A percentile compares a stretch with the other conserved stretches of the same genome.
These are phyloP conservation scores for Ichneumoninae sp. DNA, from an alignment of 2,888 invertebrate species.

Conservation along the genomic window DNA sequence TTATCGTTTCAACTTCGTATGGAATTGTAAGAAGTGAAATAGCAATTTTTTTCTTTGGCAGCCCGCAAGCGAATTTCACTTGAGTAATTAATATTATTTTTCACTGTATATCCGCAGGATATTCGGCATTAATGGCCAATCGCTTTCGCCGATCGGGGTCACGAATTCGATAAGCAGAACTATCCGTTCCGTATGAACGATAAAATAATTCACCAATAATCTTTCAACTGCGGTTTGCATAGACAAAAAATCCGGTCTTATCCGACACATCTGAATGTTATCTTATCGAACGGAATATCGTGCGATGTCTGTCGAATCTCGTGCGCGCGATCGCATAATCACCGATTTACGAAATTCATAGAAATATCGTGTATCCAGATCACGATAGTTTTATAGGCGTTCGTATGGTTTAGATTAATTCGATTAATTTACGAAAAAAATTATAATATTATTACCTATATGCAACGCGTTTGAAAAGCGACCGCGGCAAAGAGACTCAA, in stretches of 20 bases:
- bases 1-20: too few relatives aligned
- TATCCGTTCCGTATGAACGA: neutral
- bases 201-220: slow-evolving; percentile 12
- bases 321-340: neutral
- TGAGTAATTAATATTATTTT: too few relatives aligned
- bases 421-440: too few relatives aligned
- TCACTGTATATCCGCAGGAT: neutral
- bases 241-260: neutral
- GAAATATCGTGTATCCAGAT: neutral
- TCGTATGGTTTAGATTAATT: too few relatives aligned
- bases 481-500: too few relatives aligned
- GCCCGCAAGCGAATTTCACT: neutral
- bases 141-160: slow-evolving; percentile 20
- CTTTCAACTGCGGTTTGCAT: neutral
- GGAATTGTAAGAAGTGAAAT: too few relatives aligned
- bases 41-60: too few relatives aligned
- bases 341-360: neutral
- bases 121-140: slow-evolving; percentile 25
- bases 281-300: slow-evolving; percentile 5
- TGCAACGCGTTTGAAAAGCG: too few relatives aligned
- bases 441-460: too few relatives aligned
- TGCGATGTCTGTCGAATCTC: neutral
- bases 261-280: slow-evolving; percentile 1
- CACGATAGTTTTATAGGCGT: neutral
- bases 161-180: neutral